Percentiles rank a stretch among this genome's conserved stretches.
phyloP scores from a whole-genome alignment of 1,140 invertebrate species.

The Drosophila azteca region DNA sequence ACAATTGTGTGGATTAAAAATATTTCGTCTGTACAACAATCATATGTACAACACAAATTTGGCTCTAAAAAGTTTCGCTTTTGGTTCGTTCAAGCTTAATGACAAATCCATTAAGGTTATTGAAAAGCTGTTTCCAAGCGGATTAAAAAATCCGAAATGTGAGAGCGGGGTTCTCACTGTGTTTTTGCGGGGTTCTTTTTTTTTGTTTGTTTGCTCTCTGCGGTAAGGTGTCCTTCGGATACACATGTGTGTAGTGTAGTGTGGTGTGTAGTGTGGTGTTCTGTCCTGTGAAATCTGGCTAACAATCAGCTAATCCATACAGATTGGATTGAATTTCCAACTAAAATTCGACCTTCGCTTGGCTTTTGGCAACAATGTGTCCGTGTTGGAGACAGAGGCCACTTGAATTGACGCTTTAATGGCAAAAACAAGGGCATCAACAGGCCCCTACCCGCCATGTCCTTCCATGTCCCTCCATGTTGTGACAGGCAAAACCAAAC shows the following conservation, averaged over 20 bases:
- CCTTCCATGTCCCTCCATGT: slow-evolving; percentile 14
- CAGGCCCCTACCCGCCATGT: background rate
- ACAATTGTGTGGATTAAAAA: background rate
- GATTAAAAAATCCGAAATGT: slow-evolving; percentile 26
- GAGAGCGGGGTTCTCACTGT: too few species aligned
- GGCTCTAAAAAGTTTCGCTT: background rate
- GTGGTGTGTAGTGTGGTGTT: too few species aligned
- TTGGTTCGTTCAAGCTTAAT: slow-evolving; percentile 13
- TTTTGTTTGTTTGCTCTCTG: slow-evolving; percentile 8
- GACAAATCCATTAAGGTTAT: slow-evolving; percentile 23
- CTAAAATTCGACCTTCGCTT: slow-evolving; percentile 4
- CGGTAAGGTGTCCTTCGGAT: slow-evolving; percentile 10
- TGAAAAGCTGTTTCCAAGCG: slow-evolving; percentile 22
- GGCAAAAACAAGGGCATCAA: slow-evolving; percentile 26
- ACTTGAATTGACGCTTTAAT: slow-evolving; percentile 61
- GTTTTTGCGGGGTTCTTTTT: background rate
- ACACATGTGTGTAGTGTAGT: background rate
- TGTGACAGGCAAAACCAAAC: slow-evolving; percentile 61
- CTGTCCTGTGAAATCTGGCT: slow-evolving; percentile 13
- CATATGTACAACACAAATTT: too few species aligned
- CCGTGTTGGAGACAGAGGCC: slow-evolving; percentile 37
- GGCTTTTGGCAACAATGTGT: slow-evolving; percentile 35
- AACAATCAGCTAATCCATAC: slow-evolving; percentile 25
- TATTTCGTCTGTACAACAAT: background rate
- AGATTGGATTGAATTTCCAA: background rate